Conservation (phyloP, 1,140 invertebrate species). For the Hycleus phaleratus region DNA sequence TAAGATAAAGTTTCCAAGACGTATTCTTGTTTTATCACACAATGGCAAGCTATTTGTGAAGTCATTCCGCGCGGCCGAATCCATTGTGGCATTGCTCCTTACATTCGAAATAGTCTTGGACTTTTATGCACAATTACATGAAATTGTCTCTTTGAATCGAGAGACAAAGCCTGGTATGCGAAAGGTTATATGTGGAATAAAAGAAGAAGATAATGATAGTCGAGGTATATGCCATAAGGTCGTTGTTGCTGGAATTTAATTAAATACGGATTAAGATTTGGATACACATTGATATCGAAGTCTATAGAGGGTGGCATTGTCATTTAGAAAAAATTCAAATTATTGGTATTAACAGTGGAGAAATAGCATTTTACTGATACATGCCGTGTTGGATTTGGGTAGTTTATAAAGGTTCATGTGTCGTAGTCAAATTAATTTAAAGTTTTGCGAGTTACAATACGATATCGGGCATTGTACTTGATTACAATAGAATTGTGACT, state of each 20-base stretch:
- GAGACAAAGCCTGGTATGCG: slow-evolving; percentile 35
- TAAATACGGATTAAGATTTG: slow-evolving; percentile 36
- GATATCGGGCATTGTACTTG: slow-evolving; percentile 15
- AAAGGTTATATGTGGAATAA: slow-evolving; percentile 40
- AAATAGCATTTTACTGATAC: slow-evolving; percentile 3
- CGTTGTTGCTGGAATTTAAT: slow-evolving; percentile 39
- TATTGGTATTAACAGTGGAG: background rate
- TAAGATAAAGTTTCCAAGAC: slow-evolving; percentile 15
- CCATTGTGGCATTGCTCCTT: slow-evolving; percentile 27
- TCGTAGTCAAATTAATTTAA: slow-evolving; percentile 20
- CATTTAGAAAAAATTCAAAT: background rate
- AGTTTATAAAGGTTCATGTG: background rate
- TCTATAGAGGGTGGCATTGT: too few relatives aligned
- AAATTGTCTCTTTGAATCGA: slow-evolving; percentile 34
- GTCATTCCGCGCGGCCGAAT: slow-evolving; percentile 29
- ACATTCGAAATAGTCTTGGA: slow-evolving; percentile 13
- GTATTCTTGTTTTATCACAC: slow-evolving; percentile 9
- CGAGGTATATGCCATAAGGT: slow-evolving; percentile 25
- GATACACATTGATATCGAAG: too few relatives aligned
- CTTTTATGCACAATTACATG: slow-evolving; percentile 37
- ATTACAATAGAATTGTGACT: slow-evolving; percentile 29
- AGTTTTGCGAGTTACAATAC: slow-evolving; percentile 22
- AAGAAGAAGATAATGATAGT: slow-evolving; percentile 38
- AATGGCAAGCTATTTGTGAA: slow-evolving; percentile 30
- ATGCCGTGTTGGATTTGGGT: background rate